Conservation (phyloP, 2,888 invertebrate species). For the Hetaerina titia region DNA sequence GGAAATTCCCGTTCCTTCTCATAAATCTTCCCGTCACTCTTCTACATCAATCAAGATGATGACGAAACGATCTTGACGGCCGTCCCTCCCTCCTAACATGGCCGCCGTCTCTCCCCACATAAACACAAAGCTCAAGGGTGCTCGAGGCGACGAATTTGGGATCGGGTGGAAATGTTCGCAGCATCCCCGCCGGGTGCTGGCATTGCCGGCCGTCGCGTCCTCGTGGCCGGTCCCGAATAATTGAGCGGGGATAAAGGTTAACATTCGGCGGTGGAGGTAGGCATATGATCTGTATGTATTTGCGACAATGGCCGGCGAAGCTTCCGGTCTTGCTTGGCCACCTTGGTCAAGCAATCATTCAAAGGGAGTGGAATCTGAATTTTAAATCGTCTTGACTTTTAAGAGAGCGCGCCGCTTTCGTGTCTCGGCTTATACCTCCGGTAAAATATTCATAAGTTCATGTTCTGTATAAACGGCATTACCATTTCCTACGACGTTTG, state of each 20-base stretch:
- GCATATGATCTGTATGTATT: neutral
- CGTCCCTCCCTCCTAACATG: neutral
- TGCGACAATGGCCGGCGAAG: neutral
- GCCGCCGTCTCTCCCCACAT: neutral
- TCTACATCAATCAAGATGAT: neutral
- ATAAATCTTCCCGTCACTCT: neutral
- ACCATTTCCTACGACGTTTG: neutral
- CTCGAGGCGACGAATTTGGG: neutral
- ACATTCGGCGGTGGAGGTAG: neutral
- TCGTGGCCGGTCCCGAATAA: neutral
- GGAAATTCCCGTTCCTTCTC: neutral
- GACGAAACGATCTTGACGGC: neutral
- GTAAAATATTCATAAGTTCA: neutral
- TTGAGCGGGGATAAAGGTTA: neutral
- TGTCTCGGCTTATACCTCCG: neutral
- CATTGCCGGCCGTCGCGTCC: neutral
- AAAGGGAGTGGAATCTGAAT: neutral
- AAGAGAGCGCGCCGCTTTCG: neutral
- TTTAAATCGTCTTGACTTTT: neutral
- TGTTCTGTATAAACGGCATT: neutral
- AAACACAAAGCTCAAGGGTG: conserved; percentile 29
- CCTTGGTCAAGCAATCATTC: neutral
- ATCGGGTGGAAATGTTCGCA: conserved; percentile 28
- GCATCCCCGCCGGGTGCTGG: neutral
- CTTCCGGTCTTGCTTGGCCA: neutral